phyloP scores from a whole-genome alignment of 2,113 vertebrate genomes.

The Collichthys lucidus region DNA sequence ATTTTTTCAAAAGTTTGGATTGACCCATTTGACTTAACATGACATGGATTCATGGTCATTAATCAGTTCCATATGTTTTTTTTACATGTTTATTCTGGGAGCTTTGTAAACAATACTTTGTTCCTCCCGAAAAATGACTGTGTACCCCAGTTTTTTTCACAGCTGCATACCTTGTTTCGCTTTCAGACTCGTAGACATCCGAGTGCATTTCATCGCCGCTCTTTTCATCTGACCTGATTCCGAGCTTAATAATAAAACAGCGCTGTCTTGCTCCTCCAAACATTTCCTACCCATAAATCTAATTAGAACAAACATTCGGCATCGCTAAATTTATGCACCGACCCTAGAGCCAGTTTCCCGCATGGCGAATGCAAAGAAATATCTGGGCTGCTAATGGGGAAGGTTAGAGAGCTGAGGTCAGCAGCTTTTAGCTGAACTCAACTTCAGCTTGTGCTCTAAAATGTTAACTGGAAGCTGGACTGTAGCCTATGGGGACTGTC shows the following conservation, averaged over 20 bases:
- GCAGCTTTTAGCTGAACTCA: conserved; percentile 70
- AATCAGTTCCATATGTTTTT: conserved; percentile 4
- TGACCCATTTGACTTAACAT: conserved; percentile 9
- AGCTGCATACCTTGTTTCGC: conserved; percentile 53
- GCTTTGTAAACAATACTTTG: conserved; percentile 32
- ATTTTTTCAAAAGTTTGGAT: not conserved
- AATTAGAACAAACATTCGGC: conserved; percentile 78
- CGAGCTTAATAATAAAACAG: conserved; percentile 72
- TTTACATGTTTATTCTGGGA: not conserved
- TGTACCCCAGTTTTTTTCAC: conserved; percentile 28
- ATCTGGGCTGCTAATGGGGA: conserved; percentile 72
- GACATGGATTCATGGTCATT: not conserved
- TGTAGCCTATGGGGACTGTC: conserved; percentile 61
- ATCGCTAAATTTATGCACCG: conserved; percentile 73
- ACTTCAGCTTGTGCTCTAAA: conserved; percentile 47
- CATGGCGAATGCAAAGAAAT: conserved; percentile 72
- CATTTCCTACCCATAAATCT: conserved; percentile 77
- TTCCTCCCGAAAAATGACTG: conserved; percentile 26
- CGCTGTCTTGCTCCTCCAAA: conserved; percentile 70
- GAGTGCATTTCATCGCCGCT: conserved; percentile 66
- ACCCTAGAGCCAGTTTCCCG: conserved; percentile 63
- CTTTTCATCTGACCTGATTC: conserved; percentile 76
- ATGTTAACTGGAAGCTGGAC: conserved; percentile 62
- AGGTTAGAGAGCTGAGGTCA: conserved; percentile 80
- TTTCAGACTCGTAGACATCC: conserved; percentile 71